Percentiles rank a stretch among this genome's conserved stretches.
Conservation (phyloP, 2,888 invertebrate species). For the Punctoribates punctum region DNA sequence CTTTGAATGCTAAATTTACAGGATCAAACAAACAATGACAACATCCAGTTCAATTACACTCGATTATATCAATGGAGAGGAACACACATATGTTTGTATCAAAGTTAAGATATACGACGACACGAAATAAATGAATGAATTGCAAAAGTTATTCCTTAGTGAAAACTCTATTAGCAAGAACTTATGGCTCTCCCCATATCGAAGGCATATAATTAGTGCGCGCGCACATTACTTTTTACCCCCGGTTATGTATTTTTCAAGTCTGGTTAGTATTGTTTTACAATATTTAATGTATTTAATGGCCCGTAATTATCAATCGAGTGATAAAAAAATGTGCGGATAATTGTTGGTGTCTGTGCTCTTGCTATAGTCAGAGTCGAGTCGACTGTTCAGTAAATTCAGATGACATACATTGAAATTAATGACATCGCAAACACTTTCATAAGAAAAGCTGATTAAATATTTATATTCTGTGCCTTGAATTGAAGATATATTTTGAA, state of each 20-base stretch:
- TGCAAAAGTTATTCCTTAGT: no score
- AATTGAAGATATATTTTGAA: not conserved
- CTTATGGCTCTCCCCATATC: not conserved
- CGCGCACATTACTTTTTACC: not conserved
- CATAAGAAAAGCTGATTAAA: slow-evolving; percentile 13
- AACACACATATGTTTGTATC: no score
- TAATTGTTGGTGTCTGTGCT: not conserved
- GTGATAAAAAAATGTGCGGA: not conserved
- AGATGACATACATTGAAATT: slow-evolving; percentile 12
- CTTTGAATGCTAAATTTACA: no score
- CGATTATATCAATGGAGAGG: no score
- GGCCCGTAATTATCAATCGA: slow-evolving; percentile 3
- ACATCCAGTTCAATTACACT: no score
- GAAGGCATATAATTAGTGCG: not conserved
- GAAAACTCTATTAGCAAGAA: not conserved
- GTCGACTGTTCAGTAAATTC: not conserved
- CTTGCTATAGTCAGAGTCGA: not conserved
- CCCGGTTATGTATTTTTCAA: no score
- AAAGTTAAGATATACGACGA: no score
- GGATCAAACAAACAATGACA: no score
- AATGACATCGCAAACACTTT: not conserved
- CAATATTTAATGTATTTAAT: not conserved
- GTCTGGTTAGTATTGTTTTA: slow-evolving; percentile 1
- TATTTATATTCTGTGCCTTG: not conserved
- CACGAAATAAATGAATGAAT: no score